Evolutionary conservation across 2,888 invertebrate genomes (phyloP).

Genomic region (Eugnorisma glareosa): DNA sequence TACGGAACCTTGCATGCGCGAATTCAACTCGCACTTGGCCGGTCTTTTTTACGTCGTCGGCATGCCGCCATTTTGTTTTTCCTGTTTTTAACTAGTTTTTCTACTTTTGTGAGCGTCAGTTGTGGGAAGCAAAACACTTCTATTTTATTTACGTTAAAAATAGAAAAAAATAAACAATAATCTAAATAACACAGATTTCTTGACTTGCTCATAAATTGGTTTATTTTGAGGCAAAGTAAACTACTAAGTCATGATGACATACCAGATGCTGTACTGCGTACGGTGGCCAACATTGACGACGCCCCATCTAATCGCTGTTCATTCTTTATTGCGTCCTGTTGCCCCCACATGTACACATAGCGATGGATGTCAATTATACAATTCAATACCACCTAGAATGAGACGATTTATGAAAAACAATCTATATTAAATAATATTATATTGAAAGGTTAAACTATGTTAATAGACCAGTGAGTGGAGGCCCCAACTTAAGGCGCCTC

Average conservation of each 20-base stretch:
- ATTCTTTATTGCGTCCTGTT: constrained; percentile 89
- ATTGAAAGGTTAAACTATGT: neutral
- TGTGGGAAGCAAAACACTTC: too few species aligned
- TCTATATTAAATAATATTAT: neutral
- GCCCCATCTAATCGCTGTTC: constrained; percentile 65
- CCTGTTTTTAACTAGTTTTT: too few species aligned
- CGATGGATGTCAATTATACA: constrained; percentile 94
- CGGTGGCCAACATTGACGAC: constrained; percentile 53
- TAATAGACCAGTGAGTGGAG: neutral
- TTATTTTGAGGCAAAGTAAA: too few species aligned
- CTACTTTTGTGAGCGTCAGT: too few species aligned
- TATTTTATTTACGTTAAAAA: too few species aligned
- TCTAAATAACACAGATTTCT: too few species aligned
- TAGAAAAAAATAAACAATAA: too few species aligned
- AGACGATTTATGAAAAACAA: neutral
- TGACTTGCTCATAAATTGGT: too few species aligned
- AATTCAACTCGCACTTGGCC: too few species aligned
- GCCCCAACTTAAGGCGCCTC: neutral
- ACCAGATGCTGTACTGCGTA: constrained; percentile 76
- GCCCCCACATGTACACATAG: constrained; percentile 95
- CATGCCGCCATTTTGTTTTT: too few species aligned
- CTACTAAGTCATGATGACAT: constrained; percentile 44
- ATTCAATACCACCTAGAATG: constrained; percentile 88
- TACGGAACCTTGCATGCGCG: too few species aligned
- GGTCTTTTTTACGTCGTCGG: too few species aligned